Percentiles rank a stretch among this genome's conserved stretches.
phyloP scores from a whole-genome alignment of 2,113 vertebrate genomes.

The Tricholaema leucomelas region DNA sequence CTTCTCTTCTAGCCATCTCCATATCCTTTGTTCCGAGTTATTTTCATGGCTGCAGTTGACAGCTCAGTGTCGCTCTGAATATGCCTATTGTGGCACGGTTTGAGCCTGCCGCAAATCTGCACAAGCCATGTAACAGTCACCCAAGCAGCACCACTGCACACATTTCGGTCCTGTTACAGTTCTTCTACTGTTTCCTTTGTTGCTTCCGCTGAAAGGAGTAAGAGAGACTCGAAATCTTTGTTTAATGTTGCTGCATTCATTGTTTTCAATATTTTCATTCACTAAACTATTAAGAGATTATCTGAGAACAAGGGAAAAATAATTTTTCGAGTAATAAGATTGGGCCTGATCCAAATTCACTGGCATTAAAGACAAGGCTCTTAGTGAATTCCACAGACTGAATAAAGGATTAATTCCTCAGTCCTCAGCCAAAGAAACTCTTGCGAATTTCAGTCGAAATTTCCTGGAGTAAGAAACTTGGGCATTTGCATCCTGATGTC shows the following conservation, averaged over 20 bases:
- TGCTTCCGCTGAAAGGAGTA: background rate
- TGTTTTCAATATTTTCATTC: background rate
- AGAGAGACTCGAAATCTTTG: background rate
- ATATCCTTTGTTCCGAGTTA: background rate
- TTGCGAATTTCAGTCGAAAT: background rate
- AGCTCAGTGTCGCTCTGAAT: background rate
- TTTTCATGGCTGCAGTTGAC: background rate
- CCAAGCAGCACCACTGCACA: background rate
- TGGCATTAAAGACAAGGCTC: background rate
- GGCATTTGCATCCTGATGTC: background rate
- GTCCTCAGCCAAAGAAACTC: background rate
- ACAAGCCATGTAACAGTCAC: background rate
- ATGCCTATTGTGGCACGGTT: background rate
- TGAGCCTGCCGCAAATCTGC: background rate
- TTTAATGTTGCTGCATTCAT: background rate
- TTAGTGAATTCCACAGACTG: conserved; percentile 5
- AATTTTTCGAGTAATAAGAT: conserved; percentile 15
- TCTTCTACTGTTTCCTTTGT: conserved; percentile 17
- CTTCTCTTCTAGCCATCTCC: background rate
- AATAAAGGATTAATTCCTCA: conserved; percentile 6
- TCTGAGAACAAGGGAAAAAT: background rate
- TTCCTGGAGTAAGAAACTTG: background rate
- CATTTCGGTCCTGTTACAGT: background rate
- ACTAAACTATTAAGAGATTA: background rate
- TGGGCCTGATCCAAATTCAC: conserved; percentile 20